Conservation (phyloP, 1,140 invertebrate species). For the Paraescarpia echinospica region DNA sequence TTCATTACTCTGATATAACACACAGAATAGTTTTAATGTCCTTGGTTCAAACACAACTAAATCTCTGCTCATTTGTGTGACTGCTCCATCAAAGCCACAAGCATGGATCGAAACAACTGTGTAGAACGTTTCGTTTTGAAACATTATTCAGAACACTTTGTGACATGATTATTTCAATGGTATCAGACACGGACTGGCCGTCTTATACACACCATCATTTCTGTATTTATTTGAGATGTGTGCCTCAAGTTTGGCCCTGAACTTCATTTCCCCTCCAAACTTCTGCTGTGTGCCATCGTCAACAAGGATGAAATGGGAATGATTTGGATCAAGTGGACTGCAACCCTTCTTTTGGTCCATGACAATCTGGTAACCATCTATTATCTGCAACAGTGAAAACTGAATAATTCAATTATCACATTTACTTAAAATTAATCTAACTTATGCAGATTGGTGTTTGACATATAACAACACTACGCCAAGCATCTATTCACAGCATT, state of each 20-base stretch:
- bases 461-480: no score
- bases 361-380: conserved; percentile 42
- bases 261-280: conserved; percentile 53
- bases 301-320: conserved; percentile 61
- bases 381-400: conserved; percentile 28
- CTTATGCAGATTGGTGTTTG: no score
- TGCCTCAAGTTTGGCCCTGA: conserved; percentile 51
- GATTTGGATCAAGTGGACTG: conserved; percentile 58
- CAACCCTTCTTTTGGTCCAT: conserved; percentile 29
- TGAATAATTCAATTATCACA: neutral
- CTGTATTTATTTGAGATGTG: neutral
- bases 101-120: no score
- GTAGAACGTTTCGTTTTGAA: neutral
- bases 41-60: no score
- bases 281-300: conserved; percentile 56
- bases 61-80: no score
- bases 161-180: neutral
- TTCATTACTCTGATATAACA: no score
- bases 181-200: neutral
- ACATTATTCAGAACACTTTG: neutral
- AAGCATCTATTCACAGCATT: no score
- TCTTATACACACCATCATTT: neutral
- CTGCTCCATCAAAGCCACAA: no score
- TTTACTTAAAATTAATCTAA: neutral
- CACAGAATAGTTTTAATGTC: no score